These are phyloP conservation scores for Neopipo cinnamomea DNA, from an alignment of 2,113 vertebrate species.

Conservation along the genomic window DNA sequence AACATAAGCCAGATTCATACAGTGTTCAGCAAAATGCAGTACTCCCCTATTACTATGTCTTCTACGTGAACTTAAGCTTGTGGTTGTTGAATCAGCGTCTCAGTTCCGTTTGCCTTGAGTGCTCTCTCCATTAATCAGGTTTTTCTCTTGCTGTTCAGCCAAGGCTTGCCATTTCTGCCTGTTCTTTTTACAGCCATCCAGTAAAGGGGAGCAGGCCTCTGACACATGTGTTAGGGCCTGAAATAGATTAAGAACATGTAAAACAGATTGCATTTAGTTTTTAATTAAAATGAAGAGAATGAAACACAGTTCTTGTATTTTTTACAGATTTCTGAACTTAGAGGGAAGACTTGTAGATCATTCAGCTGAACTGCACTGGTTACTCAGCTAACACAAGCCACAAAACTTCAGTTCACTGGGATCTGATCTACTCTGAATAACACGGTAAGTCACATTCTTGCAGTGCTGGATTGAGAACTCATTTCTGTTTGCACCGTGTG, in stretches of 20 bases:
- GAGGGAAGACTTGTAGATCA: neutral
- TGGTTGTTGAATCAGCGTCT: neutral
- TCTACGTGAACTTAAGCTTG: neutral
- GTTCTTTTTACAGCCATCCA: constrained; percentile 93
- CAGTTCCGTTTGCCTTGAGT: constrained; percentile 72
- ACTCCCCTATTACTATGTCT: constrained; percentile 23
- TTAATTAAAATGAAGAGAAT: neutral
- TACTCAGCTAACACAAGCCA: neutral
- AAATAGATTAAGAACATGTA: neutral
- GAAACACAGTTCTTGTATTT: neutral
- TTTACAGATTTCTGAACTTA: neutral
- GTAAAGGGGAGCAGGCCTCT: constrained; percentile 85
- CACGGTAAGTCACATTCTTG: neutral
- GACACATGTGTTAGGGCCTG: constrained; percentile 89
- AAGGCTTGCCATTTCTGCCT: constrained; percentile 90
- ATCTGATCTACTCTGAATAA: neutral
- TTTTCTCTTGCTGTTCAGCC: constrained; percentile 87
- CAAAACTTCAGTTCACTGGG: neutral
- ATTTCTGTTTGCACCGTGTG: neutral
- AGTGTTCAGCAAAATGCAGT: constrained; percentile 62
- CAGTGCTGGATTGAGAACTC: neutral
- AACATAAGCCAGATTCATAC: constrained; percentile 60
- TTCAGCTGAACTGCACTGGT: neutral
- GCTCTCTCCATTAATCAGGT: constrained; percentile 78
- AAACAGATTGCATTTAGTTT: neutral